Evolutionary conservation across 2,113 vertebrate species (phyloP).

Genomic region (Passerina amoena): DNA sequence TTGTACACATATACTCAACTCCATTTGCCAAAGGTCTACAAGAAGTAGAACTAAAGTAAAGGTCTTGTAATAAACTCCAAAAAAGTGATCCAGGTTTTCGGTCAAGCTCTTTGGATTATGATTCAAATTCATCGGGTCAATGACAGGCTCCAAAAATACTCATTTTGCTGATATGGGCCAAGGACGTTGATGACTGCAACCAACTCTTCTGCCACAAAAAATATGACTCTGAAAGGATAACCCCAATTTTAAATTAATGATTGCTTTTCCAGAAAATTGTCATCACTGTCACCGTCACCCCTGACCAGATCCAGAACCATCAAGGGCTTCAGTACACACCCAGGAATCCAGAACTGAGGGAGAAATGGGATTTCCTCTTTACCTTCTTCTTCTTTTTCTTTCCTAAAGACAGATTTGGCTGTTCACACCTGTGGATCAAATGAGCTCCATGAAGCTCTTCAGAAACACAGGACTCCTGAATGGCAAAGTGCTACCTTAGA

Average conservation of each 20-base stretch:
- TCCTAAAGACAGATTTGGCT: background rate
- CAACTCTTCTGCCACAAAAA: background rate
- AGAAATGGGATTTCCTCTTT: background rate
- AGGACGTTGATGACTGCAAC: background rate
- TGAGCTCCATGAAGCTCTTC: background rate
- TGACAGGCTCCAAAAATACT: background rate
- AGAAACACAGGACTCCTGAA: background rate
- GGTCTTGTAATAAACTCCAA: accelerated
- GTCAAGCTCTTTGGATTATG: background rate
- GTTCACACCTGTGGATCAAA: background rate
- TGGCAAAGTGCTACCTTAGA: background rate
- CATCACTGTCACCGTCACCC: background rate
- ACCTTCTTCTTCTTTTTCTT: background rate
- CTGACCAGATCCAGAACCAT: background rate
- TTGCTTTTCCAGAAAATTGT: background rate
- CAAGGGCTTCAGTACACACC: accelerated
- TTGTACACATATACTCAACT: background rate
- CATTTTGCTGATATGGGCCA: background rate
- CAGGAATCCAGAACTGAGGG: background rate
- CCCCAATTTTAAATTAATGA: background rate
- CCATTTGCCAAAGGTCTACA: background rate
- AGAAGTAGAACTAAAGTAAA: background rate
- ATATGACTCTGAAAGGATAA: background rate
- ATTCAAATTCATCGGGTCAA: background rate
- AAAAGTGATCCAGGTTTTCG: background rate